A percentile compares a stretch with the other conserved stretches of the same genome.
These are phyloP conservation scores for Napeogenes sylphis DNA, from an alignment of 2,888 invertebrate genomes.

Conservation along the genomic window DNA sequence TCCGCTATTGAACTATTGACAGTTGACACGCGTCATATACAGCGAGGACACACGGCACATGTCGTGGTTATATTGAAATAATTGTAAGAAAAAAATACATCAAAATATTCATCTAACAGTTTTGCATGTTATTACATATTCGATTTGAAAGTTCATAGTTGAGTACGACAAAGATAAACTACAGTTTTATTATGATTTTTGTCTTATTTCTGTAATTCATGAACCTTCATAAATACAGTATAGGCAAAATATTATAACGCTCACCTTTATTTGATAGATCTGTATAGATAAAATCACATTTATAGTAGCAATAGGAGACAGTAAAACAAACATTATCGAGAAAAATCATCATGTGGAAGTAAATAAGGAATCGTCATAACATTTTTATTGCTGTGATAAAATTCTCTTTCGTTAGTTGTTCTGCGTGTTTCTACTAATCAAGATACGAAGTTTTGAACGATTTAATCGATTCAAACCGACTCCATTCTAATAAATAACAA, in stretches of 20 bases:
- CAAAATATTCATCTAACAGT: no score
- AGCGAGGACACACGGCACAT: conserved; percentile 4
- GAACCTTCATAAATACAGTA: background rate
- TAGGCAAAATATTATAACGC: conserved; percentile 1
- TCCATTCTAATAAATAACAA: conserved; percentile 3
- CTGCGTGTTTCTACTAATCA: conserved; percentile 22
- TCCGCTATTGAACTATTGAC: conserved; percentile 59
- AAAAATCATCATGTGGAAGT: conserved; percentile 38
- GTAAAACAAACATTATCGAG: conserved; percentile 42
- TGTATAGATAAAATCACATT: conserved; percentile 28
- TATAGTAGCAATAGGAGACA: conserved; percentile 36
- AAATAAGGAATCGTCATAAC: conserved; percentile 42
- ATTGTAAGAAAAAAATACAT: background rate
- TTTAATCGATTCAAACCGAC: no score
- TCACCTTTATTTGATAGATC: conserved; percentile 13
- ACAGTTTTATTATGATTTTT: no score
- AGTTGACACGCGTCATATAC: conserved; percentile 34
- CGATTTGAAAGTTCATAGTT: no score
- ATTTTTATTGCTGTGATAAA: conserved; percentile 48
- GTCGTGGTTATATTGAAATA: background rate
- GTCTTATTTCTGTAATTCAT: background rate
- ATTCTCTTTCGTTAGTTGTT: conserved; percentile 30
- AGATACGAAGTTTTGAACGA: conserved; percentile 13
- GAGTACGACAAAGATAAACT: no score
- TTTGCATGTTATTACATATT: no score